Conservation (phyloP, 2,888 invertebrate genomes). For the Oscheius myriophilus region DNA sequence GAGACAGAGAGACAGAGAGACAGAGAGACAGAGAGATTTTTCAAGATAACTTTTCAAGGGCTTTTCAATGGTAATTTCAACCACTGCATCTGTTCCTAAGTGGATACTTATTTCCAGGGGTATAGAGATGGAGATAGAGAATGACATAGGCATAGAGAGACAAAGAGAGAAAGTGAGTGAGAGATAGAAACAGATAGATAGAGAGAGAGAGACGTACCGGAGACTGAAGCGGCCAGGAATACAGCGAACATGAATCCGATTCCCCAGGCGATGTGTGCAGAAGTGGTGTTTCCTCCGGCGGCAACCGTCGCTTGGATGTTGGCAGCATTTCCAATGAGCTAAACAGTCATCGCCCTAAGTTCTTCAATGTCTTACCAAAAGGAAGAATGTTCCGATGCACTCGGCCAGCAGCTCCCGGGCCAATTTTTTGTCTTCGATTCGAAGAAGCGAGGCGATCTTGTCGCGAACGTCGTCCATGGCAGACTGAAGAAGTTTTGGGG, state of each 20-base stretch:
- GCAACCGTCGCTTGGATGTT: constrained; percentile 62
- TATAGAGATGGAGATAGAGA: too few species aligned
- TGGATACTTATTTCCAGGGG: too few species aligned
- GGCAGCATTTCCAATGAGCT: constrained; percentile 68
- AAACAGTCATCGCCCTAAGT: constrained; percentile 11
- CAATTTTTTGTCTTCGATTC: constrained; percentile 52
- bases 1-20: too few species aligned
- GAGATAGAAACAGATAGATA: too few species aligned
- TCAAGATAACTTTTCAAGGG: too few species aligned
- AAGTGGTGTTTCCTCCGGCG: constrained; percentile 55
- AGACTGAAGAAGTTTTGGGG: not conserved
- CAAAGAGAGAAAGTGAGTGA: too few species aligned
- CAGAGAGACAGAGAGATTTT: too few species aligned
- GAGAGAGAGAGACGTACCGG: constrained; percentile 41
- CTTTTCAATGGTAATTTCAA: too few species aligned
- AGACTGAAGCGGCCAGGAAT: constrained; percentile 63
- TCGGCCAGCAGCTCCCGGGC: constrained; percentile 65
- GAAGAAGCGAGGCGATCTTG: constrained; percentile 44
- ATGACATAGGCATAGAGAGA: too few species aligned
- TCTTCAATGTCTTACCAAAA: constrained; percentile 45
- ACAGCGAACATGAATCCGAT: constrained; percentile 69
- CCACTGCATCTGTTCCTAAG: too few species aligned
- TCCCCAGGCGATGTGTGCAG: constrained; percentile 65
- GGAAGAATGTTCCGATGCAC: constrained; percentile 66
- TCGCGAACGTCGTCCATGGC: constrained; percentile 42